Conservation (phyloP, 2,797 vertebrate genomes). For the Neosalanx taihuensis region DNA sequence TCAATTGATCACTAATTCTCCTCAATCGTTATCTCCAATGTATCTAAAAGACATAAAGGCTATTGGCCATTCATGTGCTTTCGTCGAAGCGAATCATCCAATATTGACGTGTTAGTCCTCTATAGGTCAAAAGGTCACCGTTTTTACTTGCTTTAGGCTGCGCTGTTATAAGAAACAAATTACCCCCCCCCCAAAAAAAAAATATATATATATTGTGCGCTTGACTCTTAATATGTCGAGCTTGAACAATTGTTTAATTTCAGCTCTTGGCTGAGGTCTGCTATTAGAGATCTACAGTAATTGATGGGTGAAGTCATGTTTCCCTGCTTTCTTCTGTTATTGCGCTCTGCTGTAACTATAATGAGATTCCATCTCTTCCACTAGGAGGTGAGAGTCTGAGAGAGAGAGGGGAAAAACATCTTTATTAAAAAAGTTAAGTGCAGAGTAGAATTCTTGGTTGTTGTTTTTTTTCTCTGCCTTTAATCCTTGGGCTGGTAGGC, state of each 20-base stretch:
- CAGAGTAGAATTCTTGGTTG: conserved; percentile 77
- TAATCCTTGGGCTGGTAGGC: not conserved
- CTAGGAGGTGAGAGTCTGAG: conserved; percentile 92
- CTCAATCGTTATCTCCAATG: too few relatives aligned
- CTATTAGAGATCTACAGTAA: conserved; percentile 96
- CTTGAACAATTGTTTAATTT: conserved; percentile 91
- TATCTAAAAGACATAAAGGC: not conserved
- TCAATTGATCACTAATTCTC: too few relatives aligned
- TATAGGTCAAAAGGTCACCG: conserved; percentile 66
- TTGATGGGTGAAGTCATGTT: conserved; percentile 98
- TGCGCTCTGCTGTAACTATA: conserved; percentile 99
- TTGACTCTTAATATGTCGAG: conserved; percentile 75
- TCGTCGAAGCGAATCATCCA: conserved; percentile 59
- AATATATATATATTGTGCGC: conserved; percentile 69
- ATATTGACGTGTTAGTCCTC: conserved; percentile 65
- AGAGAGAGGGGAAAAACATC: conserved; percentile 70
- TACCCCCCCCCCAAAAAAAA: conserved; percentile 35
- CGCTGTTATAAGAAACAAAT: conserved; percentile 12
- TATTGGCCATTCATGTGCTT: conserved; percentile 28
- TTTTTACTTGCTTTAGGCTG: not conserved
- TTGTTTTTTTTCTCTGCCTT: conserved; percentile 24
- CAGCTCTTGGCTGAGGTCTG: conserved; percentile 81
- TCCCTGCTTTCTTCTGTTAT: conserved; percentile 97
- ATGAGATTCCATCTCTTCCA: conserved; percentile 97
- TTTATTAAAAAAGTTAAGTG: conserved; percentile 98